Base-by-base conservation (phyloP, 2,888 invertebrate species). In the Lithophane socia region DNA sequence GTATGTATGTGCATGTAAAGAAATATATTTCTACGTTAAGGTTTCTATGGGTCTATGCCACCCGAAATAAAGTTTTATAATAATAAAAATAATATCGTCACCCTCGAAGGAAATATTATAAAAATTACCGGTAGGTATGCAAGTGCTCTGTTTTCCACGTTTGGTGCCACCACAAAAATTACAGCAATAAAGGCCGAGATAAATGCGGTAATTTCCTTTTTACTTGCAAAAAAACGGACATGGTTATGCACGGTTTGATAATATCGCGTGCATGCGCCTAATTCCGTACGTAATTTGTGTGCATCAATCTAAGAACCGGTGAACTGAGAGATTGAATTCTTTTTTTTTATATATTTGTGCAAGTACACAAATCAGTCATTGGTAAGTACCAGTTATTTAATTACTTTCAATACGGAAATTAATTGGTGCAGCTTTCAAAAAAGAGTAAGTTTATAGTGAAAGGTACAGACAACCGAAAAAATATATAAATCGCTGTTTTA, bases 241-340 rank as follows among this genome's bases (percentile, higher is more conserved):
- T 37, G 70, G 70, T 77, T 66, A 72, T 67, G 82, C 79, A 70
- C 47, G 56, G 58, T n/a, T 73, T 37, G 68, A 24, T 78, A 75
- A 54, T 54, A 76, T 80, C 29, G 77, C 83, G 79, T 85, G 79
- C 37, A 3, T 3, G 37, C 52, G 60, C 7, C 1, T 66, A 29
- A 61, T 67, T 75, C 3, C 58, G 13, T 54, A 65, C 18, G 10
- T 75, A 74, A 75, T 79, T 69, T 56, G 29, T 64, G 29, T 73
- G 67, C 73, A 75, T 76, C 58, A 67, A 72, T 68, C n/a, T 64
- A 10, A 70, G 12, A 84, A 60, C 60, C 69, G 58, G 49, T 78
- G 56, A 70, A 73, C 65, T 72, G 61, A 65, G 67, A 67, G 24
- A 69, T 42, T 56, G 3, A 54, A 63, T 60, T 56, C 0, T 21